Evolutionary conservation across 2,113 vertebrate genomes (phyloP), one percentile per base, ranked within the genome.

Genomic region (Melospiza melodia): DNA sequence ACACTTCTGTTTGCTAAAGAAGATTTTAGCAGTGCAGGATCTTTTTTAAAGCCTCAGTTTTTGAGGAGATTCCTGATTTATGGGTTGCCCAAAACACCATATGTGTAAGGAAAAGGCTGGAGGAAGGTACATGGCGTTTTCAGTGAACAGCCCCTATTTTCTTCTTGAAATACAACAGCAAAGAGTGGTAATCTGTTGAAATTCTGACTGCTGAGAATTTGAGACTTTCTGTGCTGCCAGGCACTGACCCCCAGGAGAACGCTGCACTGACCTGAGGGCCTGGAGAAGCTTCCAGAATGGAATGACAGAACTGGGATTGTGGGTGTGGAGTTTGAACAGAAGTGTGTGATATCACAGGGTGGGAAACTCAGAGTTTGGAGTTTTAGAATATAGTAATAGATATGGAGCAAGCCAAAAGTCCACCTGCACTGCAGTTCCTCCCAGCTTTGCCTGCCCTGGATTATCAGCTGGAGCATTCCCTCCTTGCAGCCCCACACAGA

Each of bases 51-150:
- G 12, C 31, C 28, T 31, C 57, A 11, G 21, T 2, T 81, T 69
- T 44, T 63, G 33, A 75, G 52, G 62, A 49, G 21, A 30, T 63
- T 33, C 43, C 20, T 58, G 33, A 13, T 41, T 83, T 71, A 27
- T 0, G 2, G 7, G 3, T 25, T 90, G 62, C 67, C 31, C 23
- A 16, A 69, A 93, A 27, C 16, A 24, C 6, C 30, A 18, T 0
- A 0, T 17, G 27, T 30, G 31, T 14, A 8, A 79, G 74, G 62
- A 54, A 54, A 57, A 68, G 41, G 44, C 21, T 61, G 44, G 33
- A 49, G 57, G 44, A 20, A 39, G n/a, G 41, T 21, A 8, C 44
- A 20, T 20, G 44, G 52, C 51, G 11, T 66, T 82, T 72, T 3
- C 27, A 10, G 52, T 39, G 33, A 67, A 11, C 24, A 72, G 10